These are phyloP conservation scores for Bellardia pandia DNA, from an alignment of 2,888 invertebrate genomes.

Conservation along the genomic window DNA sequence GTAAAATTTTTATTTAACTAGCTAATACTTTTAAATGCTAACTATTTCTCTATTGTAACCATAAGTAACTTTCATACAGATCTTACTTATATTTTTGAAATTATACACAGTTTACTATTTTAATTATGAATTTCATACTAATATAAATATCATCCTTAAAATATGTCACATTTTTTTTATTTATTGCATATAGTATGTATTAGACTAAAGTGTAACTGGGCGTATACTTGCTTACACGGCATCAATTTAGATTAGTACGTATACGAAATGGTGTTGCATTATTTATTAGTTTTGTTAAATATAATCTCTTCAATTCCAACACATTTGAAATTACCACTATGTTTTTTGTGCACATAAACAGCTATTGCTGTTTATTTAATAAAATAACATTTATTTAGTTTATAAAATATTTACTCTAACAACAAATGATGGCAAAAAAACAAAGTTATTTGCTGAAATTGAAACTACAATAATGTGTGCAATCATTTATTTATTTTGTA, in stretches of 20 bases:
- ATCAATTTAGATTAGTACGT: not conserved
- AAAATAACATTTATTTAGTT: slow-evolving; percentile 14
- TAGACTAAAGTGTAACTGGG: not conserved
- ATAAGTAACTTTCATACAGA: too few relatives aligned
- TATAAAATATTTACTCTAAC: not conserved
- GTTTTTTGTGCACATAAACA: not conserved
- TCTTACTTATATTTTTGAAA: too few relatives aligned
- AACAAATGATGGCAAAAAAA: not conserved
- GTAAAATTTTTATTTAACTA: too few relatives aligned
- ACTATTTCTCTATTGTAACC: too few relatives aligned
- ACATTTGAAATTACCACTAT: too few relatives aligned
- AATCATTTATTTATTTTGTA: not conserved
- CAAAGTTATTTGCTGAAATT: not conserved
- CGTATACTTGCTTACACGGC: not conserved
- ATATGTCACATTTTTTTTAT: not conserved
- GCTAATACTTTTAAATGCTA: too few relatives aligned
- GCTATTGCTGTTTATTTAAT: slow-evolving; percentile 9
- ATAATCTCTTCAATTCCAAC: too few relatives aligned
- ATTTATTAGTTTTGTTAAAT: too few relatives aligned
- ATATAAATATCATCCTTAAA: not conserved
- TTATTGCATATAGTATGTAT: not conserved
- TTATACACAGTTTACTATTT: too few relatives aligned
- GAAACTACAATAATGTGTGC: slow-evolving; percentile 14
- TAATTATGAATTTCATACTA: too few relatives aligned
- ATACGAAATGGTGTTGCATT: not conserved